Percentiles rank a stretch among this genome's conserved stretches.
These are phyloP conservation scores for Seriola quinqueradiata DNA, from an alignment of 2,113 vertebrate species.

Conservation along the genomic window DNA sequence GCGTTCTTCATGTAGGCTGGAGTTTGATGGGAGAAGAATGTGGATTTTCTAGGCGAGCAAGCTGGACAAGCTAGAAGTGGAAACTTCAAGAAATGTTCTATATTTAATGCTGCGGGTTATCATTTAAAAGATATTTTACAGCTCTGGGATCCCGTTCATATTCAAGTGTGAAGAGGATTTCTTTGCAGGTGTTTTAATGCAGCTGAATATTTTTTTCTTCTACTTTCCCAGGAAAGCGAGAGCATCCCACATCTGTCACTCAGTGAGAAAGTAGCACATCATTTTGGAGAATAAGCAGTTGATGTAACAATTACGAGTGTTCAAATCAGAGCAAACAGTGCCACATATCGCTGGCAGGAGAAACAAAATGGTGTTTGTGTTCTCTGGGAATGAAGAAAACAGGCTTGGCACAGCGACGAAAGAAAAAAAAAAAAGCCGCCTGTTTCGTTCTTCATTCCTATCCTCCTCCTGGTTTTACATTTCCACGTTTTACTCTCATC, in stretches of 20 bases:
- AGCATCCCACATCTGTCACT: not conserved
- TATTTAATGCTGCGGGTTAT: not conserved
- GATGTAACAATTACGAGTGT: conserved; percentile 44
- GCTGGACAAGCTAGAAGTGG: not conserved
- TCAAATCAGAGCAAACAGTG: conserved; percentile 49
- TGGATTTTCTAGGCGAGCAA: not conserved
- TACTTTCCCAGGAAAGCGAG: not conserved
- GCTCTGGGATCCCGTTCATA: not conserved
- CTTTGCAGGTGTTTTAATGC: not conserved
- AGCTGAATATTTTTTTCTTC: not conserved
- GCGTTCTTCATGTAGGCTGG: not conserved
- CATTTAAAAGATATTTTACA: conserved; percentile 2
- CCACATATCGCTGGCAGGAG: conserved; percentile 52
- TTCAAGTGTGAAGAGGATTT: not conserved
- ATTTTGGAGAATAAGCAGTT: not conserved
- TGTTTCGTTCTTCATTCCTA: conserved; percentile 31
- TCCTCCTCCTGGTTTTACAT: conserved; percentile 37
- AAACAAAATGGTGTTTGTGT: conserved; percentile 39
- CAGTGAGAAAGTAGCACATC: not conserved
- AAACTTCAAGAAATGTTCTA: not conserved
- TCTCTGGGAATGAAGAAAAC: conserved; percentile 54
- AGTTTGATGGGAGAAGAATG: conserved; percentile 6
- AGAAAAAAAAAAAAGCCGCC: conserved; percentile 30
- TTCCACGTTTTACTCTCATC: conserved; percentile 44
- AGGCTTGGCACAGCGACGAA: conserved; percentile 41